Base-by-base conservation (phyloP, 2,888 invertebrate genomes). In the Anagyrus pseudococci region DNA sequence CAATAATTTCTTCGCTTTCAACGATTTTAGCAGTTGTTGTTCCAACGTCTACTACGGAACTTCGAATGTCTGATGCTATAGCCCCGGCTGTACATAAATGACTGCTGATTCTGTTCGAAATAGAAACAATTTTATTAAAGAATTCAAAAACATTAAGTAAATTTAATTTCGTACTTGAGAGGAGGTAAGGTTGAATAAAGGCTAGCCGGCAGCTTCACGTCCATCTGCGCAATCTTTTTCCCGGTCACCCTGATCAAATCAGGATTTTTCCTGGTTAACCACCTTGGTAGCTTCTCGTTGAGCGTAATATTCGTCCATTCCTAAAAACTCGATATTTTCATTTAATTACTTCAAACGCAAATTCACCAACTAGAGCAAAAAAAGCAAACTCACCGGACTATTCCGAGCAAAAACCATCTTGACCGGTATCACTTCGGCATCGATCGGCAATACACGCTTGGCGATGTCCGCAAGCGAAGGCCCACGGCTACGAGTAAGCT, bases 161-260 rank as follows among this genome's bases (percentile, higher is more conserved):
- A 19, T 2, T 40, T 29, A 13, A 15, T 52, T 40, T 20, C 58
- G 2, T 67, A 75, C 76, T 58, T 68, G 17, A 69, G 70, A 17
- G 69, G 43, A 3, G 73, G 70, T 26, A 73, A 55, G 40, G 64
- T 67, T 1, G 67, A 54, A 17, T 68, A 70, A 4, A 69, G 50
- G 6, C 37, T 49, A 26, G 67, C 54, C 43, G 70, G 65, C 26
- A 77, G 44, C 2, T 37, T 57, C 2, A 87, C 69, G 70, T 83
- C 79, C 19, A 75, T 73, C 2, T 71, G 70, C 67, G 86, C 83
- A 3, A 69, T 72, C 72, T 87, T 88, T 43, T 67, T 68, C 7
- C 85, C 86, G 23, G 79, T 77, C 50, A 88, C 78, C 10, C 80
- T 68, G 71, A 84, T 82, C 26, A 81, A 76, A 2, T 81, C 71